These are phyloP conservation scores for Euplexia lucipara DNA, from an alignment of 2,888 invertebrate genomes.

Conservation along the genomic window DNA sequence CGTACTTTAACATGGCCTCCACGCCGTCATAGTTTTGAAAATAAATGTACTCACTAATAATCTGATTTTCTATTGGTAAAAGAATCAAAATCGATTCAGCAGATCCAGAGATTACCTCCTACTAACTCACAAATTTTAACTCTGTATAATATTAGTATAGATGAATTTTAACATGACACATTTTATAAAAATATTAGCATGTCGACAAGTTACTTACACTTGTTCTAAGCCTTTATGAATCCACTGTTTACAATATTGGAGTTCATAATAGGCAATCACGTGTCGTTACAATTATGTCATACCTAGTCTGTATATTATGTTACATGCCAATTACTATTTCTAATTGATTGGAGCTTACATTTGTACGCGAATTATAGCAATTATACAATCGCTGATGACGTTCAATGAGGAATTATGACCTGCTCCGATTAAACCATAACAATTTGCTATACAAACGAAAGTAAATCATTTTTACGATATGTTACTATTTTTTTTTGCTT, in stretches of 20 bases:
- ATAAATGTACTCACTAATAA: too few relatives aligned
- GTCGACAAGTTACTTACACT: neutral
- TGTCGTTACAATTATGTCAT: slow-evolving; percentile 19
- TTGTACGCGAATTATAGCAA: slow-evolving; percentile 36
- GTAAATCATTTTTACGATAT: too few relatives aligned
- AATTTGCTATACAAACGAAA: neutral
- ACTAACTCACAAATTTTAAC: too few relatives aligned
- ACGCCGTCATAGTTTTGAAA: too few relatives aligned
- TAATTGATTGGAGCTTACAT: slow-evolving; percentile 33
- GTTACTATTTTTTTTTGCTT: too few relatives aligned
- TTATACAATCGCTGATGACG: slow-evolving; percentile 36
- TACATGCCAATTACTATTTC: slow-evolving; percentile 33
- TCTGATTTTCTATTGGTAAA: too few relatives aligned
- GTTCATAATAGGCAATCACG: slow-evolving; percentile 10
- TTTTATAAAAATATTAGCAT: neutral
- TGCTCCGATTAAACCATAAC: slow-evolving; percentile 5
- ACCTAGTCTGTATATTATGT: slow-evolving; percentile 18
- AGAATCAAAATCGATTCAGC: too few relatives aligned
- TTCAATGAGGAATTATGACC: slow-evolving; percentile 32
- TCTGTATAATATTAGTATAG: too few relatives aligned
- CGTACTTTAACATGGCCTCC: too few relatives aligned
- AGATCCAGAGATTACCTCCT: too few relatives aligned
- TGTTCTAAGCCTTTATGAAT: neutral
- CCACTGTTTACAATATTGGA: neutral
- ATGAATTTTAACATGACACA: too few relatives aligned